Evolutionary conservation across 2,888 invertebrate species (phyloP).

Genomic region (Epistrophe eligans): DNA sequence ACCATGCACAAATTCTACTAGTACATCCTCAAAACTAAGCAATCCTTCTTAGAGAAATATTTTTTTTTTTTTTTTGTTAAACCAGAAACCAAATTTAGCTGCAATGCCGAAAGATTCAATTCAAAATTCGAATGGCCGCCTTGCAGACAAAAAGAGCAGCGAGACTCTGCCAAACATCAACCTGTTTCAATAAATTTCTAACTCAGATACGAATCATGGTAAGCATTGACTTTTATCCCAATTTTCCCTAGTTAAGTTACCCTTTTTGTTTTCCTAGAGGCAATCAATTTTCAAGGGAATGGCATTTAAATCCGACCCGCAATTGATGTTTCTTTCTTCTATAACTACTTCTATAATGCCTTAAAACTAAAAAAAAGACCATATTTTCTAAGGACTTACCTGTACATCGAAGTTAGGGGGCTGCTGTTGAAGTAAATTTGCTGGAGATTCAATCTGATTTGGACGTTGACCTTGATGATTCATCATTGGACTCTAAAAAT

Average conservation of each 20-base stretch:
- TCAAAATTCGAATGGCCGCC: background rate
- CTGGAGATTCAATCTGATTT: constrained; percentile 85
- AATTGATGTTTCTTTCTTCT: background rate
- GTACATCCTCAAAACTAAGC: background rate
- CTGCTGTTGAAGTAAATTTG: constrained; percentile 86
- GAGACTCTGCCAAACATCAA: background rate
- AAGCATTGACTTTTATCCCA: constrained; percentile 33
- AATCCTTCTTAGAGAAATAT: constrained; percentile 37
- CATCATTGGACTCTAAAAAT: constrained; percentile 83
- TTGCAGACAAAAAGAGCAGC: background rate
- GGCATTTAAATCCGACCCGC: constrained; percentile 37
- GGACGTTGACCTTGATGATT: constrained; percentile 83
- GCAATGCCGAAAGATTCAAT: background rate
- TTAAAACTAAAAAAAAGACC: constrained; percentile 4
- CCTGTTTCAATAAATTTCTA: constrained; percentile 38
- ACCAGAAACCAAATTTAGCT: background rate
- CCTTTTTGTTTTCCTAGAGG: background rate
- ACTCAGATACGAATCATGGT: constrained; percentile 46
- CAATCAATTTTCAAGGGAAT: constrained; percentile 44
- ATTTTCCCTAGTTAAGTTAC: background rate
- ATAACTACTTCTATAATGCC: background rate
- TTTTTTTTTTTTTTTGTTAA: background rate
- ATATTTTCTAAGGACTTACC: constrained; percentile 85
- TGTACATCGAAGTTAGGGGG: constrained; percentile 92
- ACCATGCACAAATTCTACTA: constrained; percentile 38